These are phyloP conservation scores for Helicoverpa armigera DNA, from an alignment of 1,140 invertebrate genomes.

Conservation along the genomic window DNA sequence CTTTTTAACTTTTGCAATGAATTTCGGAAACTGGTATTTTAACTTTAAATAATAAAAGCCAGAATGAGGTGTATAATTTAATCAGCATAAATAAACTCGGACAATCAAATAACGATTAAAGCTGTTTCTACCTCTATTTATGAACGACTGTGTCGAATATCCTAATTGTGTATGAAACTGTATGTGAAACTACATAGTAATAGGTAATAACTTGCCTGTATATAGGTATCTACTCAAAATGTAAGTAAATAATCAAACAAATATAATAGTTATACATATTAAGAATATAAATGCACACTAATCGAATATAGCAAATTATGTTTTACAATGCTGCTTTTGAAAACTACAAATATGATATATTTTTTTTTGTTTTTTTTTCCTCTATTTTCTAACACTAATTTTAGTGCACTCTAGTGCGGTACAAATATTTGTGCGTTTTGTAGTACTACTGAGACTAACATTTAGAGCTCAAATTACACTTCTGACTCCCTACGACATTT, in stretches of 20 bases:
- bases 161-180: not conserved
- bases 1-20: too few species aligned
- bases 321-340: not conserved
- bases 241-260: too few species aligned
- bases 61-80: slow-evolving; percentile 42
- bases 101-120: slow-evolving; percentile 28
- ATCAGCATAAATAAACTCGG: slow-evolving; percentile 43
- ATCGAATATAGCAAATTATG: not conserved
- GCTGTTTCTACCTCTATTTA: slow-evolving; percentile 30
- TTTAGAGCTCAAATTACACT: slow-evolving; percentile 3
- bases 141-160: slow-evolving; percentile 24
- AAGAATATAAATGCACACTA: not conserved
- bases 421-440: slow-evolving; percentile 41
- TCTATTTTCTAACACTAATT: not conserved
- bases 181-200: slow-evolving; percentile 1
- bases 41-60: slow-evolving; percentile 40
- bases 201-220: too few species aligned
- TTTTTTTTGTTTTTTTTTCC: not conserved
- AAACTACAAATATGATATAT: not conserved
- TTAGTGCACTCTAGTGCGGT: slow-evolving; percentile 35
- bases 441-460: not conserved
- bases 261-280: too few species aligned
- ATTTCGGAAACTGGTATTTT: too few species aligned
- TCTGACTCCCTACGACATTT: slow-evolving; percentile 15
- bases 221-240: too few species aligned